Evolutionary conservation across 2,888 invertebrate genomes (phyloP).

Genomic region (Poecilus cupreus): DNA sequence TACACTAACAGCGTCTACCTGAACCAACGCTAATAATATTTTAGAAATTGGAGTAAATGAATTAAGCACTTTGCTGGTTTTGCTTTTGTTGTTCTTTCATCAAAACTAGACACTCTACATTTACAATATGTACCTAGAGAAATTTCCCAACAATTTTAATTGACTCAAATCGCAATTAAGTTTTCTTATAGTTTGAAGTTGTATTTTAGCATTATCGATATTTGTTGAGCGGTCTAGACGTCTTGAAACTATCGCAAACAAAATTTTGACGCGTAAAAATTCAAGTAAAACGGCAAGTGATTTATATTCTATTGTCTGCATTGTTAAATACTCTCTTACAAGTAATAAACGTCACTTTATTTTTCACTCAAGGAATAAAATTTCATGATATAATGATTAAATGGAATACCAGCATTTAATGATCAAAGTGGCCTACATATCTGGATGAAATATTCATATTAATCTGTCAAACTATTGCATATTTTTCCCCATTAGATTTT

Average conservation of each 20-base stretch:
- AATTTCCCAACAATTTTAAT: slow-evolving; percentile 27
- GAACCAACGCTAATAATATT: not conserved
- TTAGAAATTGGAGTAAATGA: not conserved
- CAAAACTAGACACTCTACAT: not conserved
- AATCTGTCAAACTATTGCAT: too few species aligned
- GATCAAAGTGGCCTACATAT: too few species aligned
- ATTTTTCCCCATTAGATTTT: too few species aligned
- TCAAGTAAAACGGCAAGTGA: too few species aligned
- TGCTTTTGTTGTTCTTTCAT: not conserved
- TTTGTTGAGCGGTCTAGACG: not conserved
- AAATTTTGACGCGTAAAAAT: not conserved
- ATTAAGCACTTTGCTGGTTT: not conserved
- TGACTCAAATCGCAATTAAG: slow-evolving; percentile 7
- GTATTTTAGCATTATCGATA: not conserved
- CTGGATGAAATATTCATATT: too few species aligned
- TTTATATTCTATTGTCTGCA: too few species aligned
- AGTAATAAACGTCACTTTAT: too few species aligned
- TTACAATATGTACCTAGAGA: not conserved
- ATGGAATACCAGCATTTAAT: too few species aligned
- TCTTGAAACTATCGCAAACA: not conserved
- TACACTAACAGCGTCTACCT: not conserved
- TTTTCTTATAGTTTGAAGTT: not conserved
- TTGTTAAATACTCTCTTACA: too few species aligned
- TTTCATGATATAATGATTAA: too few species aligned
- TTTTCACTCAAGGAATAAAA: too few species aligned